phyloP scores from a whole-genome alignment of 2,888 invertebrate species.

The Drosophila leonis region DNA sequence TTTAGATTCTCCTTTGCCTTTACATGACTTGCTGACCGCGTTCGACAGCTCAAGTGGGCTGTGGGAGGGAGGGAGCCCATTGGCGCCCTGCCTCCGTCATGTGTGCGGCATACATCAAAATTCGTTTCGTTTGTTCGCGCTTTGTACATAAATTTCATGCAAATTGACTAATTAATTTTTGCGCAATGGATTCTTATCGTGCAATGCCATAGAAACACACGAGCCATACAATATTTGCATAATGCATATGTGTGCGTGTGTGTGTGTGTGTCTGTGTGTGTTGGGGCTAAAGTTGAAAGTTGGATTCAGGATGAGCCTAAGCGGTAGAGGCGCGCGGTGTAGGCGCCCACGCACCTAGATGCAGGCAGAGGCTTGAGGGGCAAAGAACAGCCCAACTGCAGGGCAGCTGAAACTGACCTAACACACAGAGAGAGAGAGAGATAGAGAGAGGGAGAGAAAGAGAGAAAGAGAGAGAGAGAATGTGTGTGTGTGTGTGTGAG shows the following conservation, averaged over 20 bases:
- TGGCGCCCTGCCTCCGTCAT: neutral
- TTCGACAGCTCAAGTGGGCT: constrained; percentile 2
- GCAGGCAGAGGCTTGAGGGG: neutral
- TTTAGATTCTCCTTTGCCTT: neutral
- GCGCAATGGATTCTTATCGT: constrained; percentile 81
- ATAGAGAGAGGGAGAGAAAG: neutral
- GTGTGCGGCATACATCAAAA: constrained; percentile 56
- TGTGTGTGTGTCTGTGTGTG: constrained; percentile 5
- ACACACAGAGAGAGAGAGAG: neutral
- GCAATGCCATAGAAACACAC: constrained; percentile 61
- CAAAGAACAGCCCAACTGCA: too few relatives aligned
- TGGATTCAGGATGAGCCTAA: constrained; percentile 48
- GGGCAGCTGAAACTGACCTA: neutral
- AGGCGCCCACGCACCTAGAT: constrained; percentile 57
- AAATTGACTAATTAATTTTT: constrained; percentile 83
- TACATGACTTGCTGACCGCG: constrained; percentile 4
- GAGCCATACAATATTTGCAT: constrained; percentile 62
- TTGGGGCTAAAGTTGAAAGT: neutral
- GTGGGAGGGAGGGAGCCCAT: too few relatives aligned
- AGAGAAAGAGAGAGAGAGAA: too few relatives aligned
- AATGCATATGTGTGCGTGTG: constrained; percentile 22
- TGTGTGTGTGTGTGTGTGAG: neutral
- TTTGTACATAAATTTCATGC: constrained; percentile 80
- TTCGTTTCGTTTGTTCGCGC: constrained; percentile 77
- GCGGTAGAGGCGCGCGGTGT: constrained; percentile 31